Evolutionary conservation across 2,113 vertebrate species (phyloP), one percentile per base, ranked within the genome.

Genomic region (Lanius collurio): DNA sequence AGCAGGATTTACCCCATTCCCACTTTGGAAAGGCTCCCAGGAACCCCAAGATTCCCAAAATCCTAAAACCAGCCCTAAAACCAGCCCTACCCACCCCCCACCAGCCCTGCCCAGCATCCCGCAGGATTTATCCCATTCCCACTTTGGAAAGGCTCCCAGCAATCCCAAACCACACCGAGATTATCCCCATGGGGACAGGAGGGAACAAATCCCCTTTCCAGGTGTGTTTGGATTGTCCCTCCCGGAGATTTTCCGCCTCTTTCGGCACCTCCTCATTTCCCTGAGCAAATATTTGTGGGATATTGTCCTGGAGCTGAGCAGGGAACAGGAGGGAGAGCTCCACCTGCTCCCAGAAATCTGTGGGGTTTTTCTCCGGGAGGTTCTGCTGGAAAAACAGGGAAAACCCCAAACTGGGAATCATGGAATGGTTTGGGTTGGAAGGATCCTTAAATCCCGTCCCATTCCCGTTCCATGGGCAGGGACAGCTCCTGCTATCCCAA

Each of bases 251-350:
- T 95, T 90, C 91, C 87, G 44, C 44, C 69, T 90, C 91, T 96
- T 90, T 96, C 86, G 64, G 91, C 94, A 30, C 95, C 93, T 91
- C 33, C 77, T 95, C 88, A 84, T 90, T 57, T 59, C 41, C 67
- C 7, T 4, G 84, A 90, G 78, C 88, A 96, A 96, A 97, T 82
- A 90, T 82, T 87, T 82, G 42, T 41, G 81, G 76, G 55, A 92
- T 46, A 79, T 69, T 55, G 59, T 24, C 44, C 57, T 12, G 93
- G 82, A 74, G 88, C 65, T 0, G 49, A 83, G 56, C 3, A 0
- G 2, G 3, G 52, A 73, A 9, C 7, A 44, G 53, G 68, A 8
- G n/a, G 56, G 44, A 28, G 92, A 64, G 22, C 52, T 75, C 50
- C 63, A 50, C 23, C 78, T 91, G 76, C 90, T 52, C 10, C 3